Evolutionary conservation across 2,113 vertebrate genomes (phyloP), one percentile per base, ranked within the genome.

Genomic region (Prolemur simus): DNA sequence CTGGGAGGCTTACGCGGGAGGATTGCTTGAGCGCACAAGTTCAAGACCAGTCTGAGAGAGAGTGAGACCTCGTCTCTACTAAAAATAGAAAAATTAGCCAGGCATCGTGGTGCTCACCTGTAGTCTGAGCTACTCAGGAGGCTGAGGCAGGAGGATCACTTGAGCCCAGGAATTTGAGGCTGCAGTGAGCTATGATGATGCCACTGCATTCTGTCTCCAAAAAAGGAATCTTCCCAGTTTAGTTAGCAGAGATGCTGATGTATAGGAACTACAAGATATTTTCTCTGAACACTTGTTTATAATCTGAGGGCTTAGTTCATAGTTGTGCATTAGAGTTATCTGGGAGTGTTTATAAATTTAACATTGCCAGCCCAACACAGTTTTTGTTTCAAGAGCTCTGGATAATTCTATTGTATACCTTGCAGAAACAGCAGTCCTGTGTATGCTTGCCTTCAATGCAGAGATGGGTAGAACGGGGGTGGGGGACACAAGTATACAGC

Each of bases 241-340:
- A 60, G 32, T 81, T 69, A 77, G 32, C 32, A 8, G 4, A 66
- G n/a, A 27, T 94, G 49, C 39, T 78, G 34, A 25, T 74, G 29
- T 54, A 32, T 73, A 80, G 42, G 18, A 87, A 83, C 39, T 39
- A 49, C 27, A 45, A 77, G 60, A 8, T 87, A 80, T 49, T 94
- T 95, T 96, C 68, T 92, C 32, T 82, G 81, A 94, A 83, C 14
- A 73, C 23, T 94, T 95, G 60, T 47, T 95, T 91, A 17, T 84
- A 87, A 60, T 93, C 56, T 54, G 54, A 80, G 20, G 47, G 64
- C 45, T 92, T 78, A 63, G 20, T 92, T 92, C 71, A 37, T 93
- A 21, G 37, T 58, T 92, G 29, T 87, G 4, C 64, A 77, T 49
- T 12, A 71, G 37, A 96, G 71, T 94, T 93, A 47, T 86, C 23